Evolutionary conservation across 2,113 vertebrate species (phyloP).

Genomic region (Calypte anna): DNA sequence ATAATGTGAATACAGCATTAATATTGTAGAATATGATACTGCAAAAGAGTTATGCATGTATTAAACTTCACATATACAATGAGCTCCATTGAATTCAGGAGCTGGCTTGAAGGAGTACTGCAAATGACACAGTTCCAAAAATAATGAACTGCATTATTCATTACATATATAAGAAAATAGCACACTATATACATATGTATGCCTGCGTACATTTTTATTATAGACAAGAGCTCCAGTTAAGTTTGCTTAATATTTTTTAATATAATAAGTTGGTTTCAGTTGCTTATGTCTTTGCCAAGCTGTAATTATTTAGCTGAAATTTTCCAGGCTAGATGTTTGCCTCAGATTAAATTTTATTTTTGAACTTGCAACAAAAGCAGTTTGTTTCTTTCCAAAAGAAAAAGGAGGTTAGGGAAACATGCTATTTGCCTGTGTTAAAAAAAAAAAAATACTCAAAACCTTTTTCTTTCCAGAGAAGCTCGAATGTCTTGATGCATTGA

Average conservation of each 20-base stretch:
- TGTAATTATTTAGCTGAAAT: conserved; percentile 47
- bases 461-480: not conserved
- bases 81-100: conserved; percentile 63
- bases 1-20: conserved; percentile 36
- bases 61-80: conserved; percentile 61
- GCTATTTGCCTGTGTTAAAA: not conserved
- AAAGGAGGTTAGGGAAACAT: not conserved
- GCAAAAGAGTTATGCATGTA: conserved; percentile 38
- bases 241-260: conserved; percentile 56
- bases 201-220: conserved; percentile 47
- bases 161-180: conserved; percentile 57
- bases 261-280: conserved; percentile 35
- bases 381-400: not conserved
- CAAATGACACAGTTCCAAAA: conserved; percentile 68
- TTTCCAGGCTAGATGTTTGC: conserved; percentile 25
- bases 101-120: conserved; percentile 55
- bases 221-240: conserved; percentile 24
- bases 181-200: conserved; percentile 52
- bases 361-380: not conserved
- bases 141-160: conserved; percentile 73
- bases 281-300: not conserved
- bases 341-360: conserved; percentile 17
- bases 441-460: not conserved
- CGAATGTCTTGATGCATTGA: not conserved
- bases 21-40: conserved; percentile 39